Conservation (phyloP, 2,888 invertebrate species). For the Hemithea aestivaria region DNA sequence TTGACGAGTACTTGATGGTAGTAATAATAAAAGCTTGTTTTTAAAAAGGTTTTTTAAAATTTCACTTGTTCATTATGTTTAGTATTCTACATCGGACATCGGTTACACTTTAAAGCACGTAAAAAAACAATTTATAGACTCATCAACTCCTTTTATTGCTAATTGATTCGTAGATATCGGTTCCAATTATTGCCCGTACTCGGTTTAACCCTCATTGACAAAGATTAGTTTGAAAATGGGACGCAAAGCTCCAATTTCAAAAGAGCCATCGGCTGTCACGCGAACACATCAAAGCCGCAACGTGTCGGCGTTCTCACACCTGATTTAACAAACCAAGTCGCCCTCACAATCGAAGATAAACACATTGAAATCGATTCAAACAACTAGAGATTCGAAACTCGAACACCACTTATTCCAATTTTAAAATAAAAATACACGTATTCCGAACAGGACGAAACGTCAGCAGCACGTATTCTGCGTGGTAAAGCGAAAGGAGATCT, state of each 20-base stretch:
- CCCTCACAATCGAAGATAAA: slow-evolving; percentile 14
- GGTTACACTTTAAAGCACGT: no score
- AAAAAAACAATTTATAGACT: no score
- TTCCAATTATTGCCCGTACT: slow-evolving; percentile 2
- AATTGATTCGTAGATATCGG: no score
- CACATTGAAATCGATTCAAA: slow-evolving; percentile 10
- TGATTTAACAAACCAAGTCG: slow-evolving; percentile 26
- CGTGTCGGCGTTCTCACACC: slow-evolving; percentile 24
- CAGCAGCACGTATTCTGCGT: slow-evolving; percentile 38
- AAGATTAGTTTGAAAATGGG: slow-evolving; percentile 14
- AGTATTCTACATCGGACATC: no score
- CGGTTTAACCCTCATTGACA: slow-evolving; percentile 5
- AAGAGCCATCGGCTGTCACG: slow-evolving; percentile 10
- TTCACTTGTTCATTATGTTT: no score
- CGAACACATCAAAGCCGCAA: slow-evolving; percentile 10
- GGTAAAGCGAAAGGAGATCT: slow-evolving; percentile 45
- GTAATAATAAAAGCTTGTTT: no score
- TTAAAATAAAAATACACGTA: slow-evolving; percentile 32
- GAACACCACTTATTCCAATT: no score
- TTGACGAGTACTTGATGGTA: no score
- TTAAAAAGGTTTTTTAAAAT: no score
- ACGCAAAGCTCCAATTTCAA: slow-evolving; percentile 16
- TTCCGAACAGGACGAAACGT: slow-evolving; percentile 33
- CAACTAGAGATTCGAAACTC: no score
- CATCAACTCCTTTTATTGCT: no score